Evolutionary conservation across 2,888 invertebrate species (phyloP).

Genomic region (Ophion slaviceki): DNA sequence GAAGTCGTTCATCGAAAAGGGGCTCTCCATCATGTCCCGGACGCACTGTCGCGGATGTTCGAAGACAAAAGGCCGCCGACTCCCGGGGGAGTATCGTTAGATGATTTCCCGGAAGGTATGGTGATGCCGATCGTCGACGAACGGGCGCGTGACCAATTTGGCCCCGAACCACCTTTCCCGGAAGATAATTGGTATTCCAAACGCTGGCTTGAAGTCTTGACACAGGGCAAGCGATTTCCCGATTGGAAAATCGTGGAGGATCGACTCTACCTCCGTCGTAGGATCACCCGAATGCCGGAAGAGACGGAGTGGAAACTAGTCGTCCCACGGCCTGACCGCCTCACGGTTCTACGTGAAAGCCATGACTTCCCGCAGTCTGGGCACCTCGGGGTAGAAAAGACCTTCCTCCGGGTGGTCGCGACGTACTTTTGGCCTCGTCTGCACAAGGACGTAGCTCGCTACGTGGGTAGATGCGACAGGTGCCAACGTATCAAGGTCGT

Average conservation of each 20-base stretch:
- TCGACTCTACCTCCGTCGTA: background rate
- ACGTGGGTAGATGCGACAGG: constrained; percentile 64
- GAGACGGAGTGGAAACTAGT: constrained; percentile 64
- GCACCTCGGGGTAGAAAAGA: constrained; percentile 67
- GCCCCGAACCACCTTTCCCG: constrained; percentile 41
- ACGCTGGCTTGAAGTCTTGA: constrained; percentile 37
- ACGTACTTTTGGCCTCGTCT: constrained; percentile 69
- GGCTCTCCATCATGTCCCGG: constrained; percentile 38
- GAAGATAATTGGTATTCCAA: constrained; percentile 56
- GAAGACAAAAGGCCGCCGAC: constrained; percentile 20
- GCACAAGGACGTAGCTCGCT: constrained; percentile 57
- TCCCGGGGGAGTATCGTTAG: background rate
- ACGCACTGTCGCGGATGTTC: constrained; percentile 62
- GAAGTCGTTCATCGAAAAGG: constrained; percentile 23
- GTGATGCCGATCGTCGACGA: background rate
- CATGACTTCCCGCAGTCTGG: constrained; percentile 60
- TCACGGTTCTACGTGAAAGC: constrained; percentile 28
- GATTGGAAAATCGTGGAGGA: constrained; percentile 33
- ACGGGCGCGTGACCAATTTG: background rate
- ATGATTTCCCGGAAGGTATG: background rate
- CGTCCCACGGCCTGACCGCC: constrained; percentile 54
- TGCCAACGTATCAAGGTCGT: constrained; percentile 48
- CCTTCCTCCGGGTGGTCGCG: constrained; percentile 7
- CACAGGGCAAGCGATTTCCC: constrained; percentile 43
- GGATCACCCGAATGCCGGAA: too few species aligned